phyloP scores from a whole-genome alignment of 2,888 invertebrate species.

The Megastigmus dorsalis region DNA sequence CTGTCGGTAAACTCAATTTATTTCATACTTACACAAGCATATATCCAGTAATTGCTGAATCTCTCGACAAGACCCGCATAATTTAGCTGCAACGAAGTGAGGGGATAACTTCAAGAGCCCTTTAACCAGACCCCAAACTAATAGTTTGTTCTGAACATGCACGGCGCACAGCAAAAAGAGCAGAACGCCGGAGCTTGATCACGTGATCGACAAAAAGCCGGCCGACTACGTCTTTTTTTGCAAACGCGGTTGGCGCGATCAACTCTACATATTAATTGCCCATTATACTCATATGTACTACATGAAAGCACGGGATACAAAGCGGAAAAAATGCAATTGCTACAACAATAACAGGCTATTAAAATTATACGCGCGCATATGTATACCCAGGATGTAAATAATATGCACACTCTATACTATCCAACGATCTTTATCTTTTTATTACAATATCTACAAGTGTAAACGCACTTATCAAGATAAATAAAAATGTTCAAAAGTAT shows the following conservation, averaged over 20 bases:
- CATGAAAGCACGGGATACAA: not conserved
- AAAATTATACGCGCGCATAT: not conserved
- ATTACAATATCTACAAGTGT: too few species aligned
- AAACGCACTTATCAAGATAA: too few species aligned
- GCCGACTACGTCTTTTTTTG: conserved; percentile 8
- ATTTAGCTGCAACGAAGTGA: conserved; percentile 61
- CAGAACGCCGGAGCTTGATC: conserved; percentile 42
- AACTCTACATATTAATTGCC: conserved; percentile 55
- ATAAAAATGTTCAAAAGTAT: too few species aligned
- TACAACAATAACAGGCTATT: not conserved
- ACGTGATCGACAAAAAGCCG: conserved; percentile 57
- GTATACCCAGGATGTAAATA: too few species aligned
- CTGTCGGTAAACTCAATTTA: conserved; percentile 26
- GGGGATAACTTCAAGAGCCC: conserved; percentile 59
- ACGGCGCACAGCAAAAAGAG: conserved; percentile 55
- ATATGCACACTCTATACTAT: too few species aligned
- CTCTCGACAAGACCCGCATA: conserved; percentile 61
- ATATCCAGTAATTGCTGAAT: conserved; percentile 15
- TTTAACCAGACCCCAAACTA: conserved; percentile 57
- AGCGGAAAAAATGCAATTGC: conserved; percentile 23
- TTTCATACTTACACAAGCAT: conserved; percentile 5
- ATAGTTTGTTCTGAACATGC: conserved; percentile 57
- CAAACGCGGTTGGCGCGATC: conserved; percentile 18
- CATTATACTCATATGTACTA: conserved; percentile 33
- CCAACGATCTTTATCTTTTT: too few species aligned